Base-by-base conservation (phyloP, 23 tunicate genomes). In the Trididemnum miniatum region DNA sequence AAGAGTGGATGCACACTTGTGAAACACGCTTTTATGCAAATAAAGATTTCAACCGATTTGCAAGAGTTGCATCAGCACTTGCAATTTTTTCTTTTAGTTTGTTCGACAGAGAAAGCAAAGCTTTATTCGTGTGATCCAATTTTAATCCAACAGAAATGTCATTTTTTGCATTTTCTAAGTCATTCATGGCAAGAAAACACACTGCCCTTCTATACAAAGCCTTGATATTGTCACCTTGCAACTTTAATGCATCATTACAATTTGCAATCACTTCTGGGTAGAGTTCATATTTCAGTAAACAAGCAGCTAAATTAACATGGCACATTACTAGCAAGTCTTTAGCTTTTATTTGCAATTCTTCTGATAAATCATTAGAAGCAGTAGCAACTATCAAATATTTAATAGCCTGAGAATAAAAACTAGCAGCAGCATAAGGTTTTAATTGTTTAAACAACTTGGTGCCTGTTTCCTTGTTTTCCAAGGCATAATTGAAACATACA, bases 231-330 rank as follows among this genome's bases (percentile, higher is more conserved):
- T 67, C 50, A 2, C 37, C 33, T 35, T 88, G 39, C 33, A 52
- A 9, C 18, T 32, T 15, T 33, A 88, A 65, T 37, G 77, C 87
- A 31, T 73, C 71, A 76, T 81, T 57, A 65, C 92, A 88, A 36
- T 82, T 88, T 30, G 80, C 74, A 76, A 88, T 74, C 20, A 88
- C 92, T 25, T 82, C 54, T 24, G 78, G 40, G 65, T 76, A 82
- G 25, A 50, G 32, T 1, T 36, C 23, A 29, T 31, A 49, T 26
- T 82, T 82, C 39, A 88, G 33, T 50, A 84, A 81, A 34, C 85
- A 84, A n/a, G 92, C 92, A 59, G 92, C 87, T 0, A 88, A 65
- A 67, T 88, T 88, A 1, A 49, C 24, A 35, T 84, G 72, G 26
- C 87, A 82, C 44, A 35, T 65, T 28, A 35, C 49, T 0, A 80